Base-by-base conservation (phyloP, 2,797 vertebrate species). In the Argentina silus region DNA sequence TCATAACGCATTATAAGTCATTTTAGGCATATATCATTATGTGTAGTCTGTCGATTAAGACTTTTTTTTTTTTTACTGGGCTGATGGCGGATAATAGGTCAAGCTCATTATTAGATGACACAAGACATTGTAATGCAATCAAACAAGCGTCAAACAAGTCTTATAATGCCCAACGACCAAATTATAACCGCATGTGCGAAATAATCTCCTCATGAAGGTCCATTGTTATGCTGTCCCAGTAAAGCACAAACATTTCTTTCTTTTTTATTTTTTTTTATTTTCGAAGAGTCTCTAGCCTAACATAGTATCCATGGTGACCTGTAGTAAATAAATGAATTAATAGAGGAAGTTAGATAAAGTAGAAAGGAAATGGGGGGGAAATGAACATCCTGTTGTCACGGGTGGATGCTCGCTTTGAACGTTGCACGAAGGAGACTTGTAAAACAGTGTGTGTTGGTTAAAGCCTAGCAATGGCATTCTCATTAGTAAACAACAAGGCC, bases 381-480 rank as follows among this genome's bases (percentile, higher is more conserved):
- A 75, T 72, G 80, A 78, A 81, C 87, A 91, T 93, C 90, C 91
- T 92, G 92, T 91, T 88, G 89, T 86, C 83, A 81, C 53, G 27
- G 78, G 72, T 67, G 78, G 77, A 87, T 86, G 81, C 81, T 90
- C 83, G 86, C 92, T 94, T 94, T 94, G 91, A 94, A 94, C 85
- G 63, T 72, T 70, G 82, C 87, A 72, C 87, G 79, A 85, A 81
- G 79, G 87, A 84, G 89, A 84, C 87, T 85, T 67, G 89, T 94
- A 93, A 94, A 94, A 93, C 93, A 93, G 92, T 90, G 50, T 91
- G 92, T 70, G 85, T 78, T 74, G 86, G 81, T 92, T 92, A 88
- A 92, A 91, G 86, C 90, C 86, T 82, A 75, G 84, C 85, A 86
- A 92, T 90, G 90, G 90, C 83, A 85, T 86, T 90, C 90, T 86